Percentiles rank a stretch among this genome's conserved stretches.
Conservation (phyloP, 2,113 vertebrate genomes). For the Hydropotes inermis region DNA sequence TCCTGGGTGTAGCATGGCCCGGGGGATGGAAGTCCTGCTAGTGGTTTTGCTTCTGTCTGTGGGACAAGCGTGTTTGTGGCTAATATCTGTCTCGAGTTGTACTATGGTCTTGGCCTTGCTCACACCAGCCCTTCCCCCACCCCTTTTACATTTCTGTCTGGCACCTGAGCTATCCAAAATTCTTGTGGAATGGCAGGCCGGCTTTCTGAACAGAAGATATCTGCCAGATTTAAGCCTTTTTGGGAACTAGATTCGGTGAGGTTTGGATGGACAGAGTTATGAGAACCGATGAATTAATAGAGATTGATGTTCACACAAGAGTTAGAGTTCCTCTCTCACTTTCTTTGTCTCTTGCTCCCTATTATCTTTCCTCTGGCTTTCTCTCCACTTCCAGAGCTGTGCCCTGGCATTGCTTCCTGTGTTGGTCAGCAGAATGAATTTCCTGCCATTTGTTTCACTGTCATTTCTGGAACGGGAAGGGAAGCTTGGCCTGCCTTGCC, state of each 20-base stretch:
- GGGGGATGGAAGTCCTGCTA: rapidly evolving
- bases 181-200: neutral
- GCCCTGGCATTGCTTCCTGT: constrained; percentile 18
- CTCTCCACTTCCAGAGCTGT: neutral
- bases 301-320: neutral
- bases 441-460: constrained; percentile 50
- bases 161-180: neutral
- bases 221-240: neutral
- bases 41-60: neutral
- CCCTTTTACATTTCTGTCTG: neutral
- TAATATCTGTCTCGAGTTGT: neutral
- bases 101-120: neutral
- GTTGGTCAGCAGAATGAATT: constrained; percentile 6
- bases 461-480: constrained; percentile 27
- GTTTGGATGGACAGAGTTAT: neutral
- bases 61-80: neutral
- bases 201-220: neutral
- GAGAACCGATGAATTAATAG: neutral
- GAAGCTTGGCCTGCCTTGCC: neutral
- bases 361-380: neutral
- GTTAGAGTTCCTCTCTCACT: no score
- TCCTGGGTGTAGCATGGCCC: neutral
- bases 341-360: neutral
- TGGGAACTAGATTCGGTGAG: neutral
- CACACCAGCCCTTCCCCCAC: neutral